A percentile compares a stretch with the other conserved stretches of the same genome.
These are phyloP conservation scores for Thaumetopoea pityocampa DNA, from an alignment of 1,140 invertebrate genomes.

Conservation along the genomic window DNA sequence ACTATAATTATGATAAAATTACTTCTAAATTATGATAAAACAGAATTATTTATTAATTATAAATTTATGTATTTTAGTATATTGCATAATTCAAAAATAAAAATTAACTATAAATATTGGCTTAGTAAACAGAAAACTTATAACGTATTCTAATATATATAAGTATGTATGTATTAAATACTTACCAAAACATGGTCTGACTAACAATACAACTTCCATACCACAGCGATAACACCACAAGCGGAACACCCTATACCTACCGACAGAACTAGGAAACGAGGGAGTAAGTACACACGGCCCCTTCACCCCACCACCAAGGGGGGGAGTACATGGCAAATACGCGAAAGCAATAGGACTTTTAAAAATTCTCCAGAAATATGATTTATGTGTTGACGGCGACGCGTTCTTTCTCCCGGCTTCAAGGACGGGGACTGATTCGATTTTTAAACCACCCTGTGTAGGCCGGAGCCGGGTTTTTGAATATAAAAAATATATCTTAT, in stretches of 20 bases:
- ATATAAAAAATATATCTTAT: constrained; percentile 31
- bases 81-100: too few relatives aligned
- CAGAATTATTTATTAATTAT: too few relatives aligned
- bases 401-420: constrained; percentile 54
- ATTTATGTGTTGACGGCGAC: constrained; percentile 74
- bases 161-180: too few relatives aligned
- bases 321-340: constrained; percentile 75
- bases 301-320: constrained; percentile 31
- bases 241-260: constrained; percentile 43
- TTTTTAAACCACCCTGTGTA: constrained; percentile 65
- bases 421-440: constrained; percentile 72
- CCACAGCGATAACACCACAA: constrained; percentile 16
- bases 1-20: too few relatives aligned
- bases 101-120: too few relatives aligned
- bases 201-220: too few relatives aligned
- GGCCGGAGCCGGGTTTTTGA: constrained; percentile 24
- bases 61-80: too few relatives aligned
- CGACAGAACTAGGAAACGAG: constrained; percentile 71
- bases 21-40: too few relatives aligned
- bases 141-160: too few relatives aligned
- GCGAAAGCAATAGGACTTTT: constrained; percentile 76
- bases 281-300: constrained; percentile 71
- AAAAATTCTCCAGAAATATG: constrained; percentile 76
- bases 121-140: too few relatives aligned
- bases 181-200: too few relatives aligned